These are phyloP conservation scores for Hassar affinis DNA, from an alignment of 2,113 vertebrate species.

Conservation along the genomic window DNA sequence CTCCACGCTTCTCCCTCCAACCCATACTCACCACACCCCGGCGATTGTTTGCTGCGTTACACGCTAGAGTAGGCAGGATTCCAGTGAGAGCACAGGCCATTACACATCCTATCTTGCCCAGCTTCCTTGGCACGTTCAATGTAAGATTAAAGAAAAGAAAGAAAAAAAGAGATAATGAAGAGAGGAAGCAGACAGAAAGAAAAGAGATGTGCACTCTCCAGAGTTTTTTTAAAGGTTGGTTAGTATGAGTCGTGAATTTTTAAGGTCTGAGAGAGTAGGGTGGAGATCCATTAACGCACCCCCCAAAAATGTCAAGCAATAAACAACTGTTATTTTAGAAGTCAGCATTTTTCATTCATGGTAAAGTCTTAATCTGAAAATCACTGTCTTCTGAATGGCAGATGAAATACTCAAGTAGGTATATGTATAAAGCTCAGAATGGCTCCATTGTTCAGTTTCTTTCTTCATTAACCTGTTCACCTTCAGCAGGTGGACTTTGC, in stretches of 20 bases:
- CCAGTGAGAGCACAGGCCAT: conserved; percentile 44
- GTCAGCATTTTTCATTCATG: not conserved
- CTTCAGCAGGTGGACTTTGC: conserved; percentile 35
- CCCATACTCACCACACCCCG: conserved; percentile 73
- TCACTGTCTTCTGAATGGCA: not conserved
- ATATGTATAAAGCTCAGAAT: not conserved
- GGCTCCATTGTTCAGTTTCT: not conserved
- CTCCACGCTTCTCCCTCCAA: conserved; percentile 55
- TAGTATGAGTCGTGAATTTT: conserved; percentile 51
- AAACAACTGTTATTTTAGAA: not conserved
- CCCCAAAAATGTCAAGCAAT: too few species aligned
- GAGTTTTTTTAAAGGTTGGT: conserved; percentile 16
- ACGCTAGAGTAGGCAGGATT: conserved; percentile 81
- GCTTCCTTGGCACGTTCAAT: conserved; percentile 35
- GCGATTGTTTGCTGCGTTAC: conserved; percentile 76
- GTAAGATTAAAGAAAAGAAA: conserved; percentile 37
- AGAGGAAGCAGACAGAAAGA: conserved; percentile 40
- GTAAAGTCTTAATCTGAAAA: not conserved
- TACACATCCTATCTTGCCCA: conserved; percentile 24
- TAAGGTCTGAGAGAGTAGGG: conserved; percentile 45
- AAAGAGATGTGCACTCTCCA: conserved; percentile 26
- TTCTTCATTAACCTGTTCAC: conserved; percentile 4
- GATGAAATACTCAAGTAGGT: not conserved
- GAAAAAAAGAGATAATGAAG: conserved; percentile 43
- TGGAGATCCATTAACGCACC: conserved; percentile 26